These are phyloP conservation scores for Sarcophaga rosellei DNA, from an alignment of 2,888 invertebrate species.

Conservation along the genomic window DNA sequence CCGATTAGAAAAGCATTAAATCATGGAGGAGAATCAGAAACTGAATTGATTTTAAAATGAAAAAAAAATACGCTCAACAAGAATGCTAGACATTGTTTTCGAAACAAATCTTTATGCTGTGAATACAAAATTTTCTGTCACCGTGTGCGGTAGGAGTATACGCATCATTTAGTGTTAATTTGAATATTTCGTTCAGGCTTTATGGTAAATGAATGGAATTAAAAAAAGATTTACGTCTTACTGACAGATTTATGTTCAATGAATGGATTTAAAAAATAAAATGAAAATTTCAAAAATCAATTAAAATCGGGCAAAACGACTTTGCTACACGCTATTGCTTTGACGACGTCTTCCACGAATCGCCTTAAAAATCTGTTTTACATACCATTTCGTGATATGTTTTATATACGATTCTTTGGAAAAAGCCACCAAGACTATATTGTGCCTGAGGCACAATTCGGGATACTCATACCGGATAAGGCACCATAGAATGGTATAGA, in stretches of 20 bases:
- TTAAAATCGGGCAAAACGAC: too few relatives aligned
- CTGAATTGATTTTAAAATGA: slow-evolving; percentile 19
- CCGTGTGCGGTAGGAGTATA: slow-evolving; percentile 33
- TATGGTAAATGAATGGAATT: slow-evolving; percentile 27
- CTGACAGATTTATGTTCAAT: neutral
- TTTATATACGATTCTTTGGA: too few relatives aligned
- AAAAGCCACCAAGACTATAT: too few relatives aligned
- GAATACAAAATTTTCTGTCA: slow-evolving; percentile 53
- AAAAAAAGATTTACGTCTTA: slow-evolving; percentile 25
- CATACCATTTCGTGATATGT: too few relatives aligned
- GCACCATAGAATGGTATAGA: too few relatives aligned
- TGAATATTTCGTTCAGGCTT: slow-evolving; percentile 17
- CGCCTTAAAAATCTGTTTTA: too few relatives aligned
- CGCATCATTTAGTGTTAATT: slow-evolving; percentile 33
- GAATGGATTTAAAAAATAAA: neutral
- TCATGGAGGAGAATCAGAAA: slow-evolving; percentile 22
- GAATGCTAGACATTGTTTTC: slow-evolving; percentile 42
- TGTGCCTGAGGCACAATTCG: too few relatives aligned
- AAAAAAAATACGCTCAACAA: slow-evolving; percentile 17
- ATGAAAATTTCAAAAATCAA: neutral
- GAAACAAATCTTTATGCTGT: slow-evolving; percentile 59
- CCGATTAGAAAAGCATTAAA: slow-evolving; percentile 60
- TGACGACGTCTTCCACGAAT: too few relatives aligned
- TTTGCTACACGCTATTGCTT: too few relatives aligned
- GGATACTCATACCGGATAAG: too few relatives aligned